phyloP scores from a whole-genome alignment of 2,113 vertebrate species.

The Laterallus jamaicensis region DNA sequence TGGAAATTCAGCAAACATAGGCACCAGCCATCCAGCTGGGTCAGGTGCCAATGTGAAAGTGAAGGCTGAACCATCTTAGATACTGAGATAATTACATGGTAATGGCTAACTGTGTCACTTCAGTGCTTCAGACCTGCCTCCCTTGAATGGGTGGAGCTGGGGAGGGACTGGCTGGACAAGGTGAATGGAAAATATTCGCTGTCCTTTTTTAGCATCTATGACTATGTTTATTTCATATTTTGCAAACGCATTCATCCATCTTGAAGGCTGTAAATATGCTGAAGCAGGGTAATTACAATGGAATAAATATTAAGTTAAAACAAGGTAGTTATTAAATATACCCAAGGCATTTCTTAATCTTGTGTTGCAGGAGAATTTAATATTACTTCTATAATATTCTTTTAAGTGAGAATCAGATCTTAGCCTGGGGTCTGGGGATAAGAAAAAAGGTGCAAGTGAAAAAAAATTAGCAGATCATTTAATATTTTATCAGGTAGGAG shows the following conservation, averaged over 20 bases:
- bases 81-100: neutral
- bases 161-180: neutral
- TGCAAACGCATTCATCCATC: neutral
- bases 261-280: neutral
- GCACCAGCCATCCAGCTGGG: neutral
- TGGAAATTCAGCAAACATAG: neutral
- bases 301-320: slow-evolving; percentile 28
- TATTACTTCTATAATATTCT: slow-evolving; percentile 19
- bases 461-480: neutral
- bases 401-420: neutral
- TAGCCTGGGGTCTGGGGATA: accelerated
- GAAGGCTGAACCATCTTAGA: neutral
- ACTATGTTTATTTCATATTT: neutral
- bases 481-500: neutral
- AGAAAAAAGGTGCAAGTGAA: neutral
- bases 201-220: neutral
- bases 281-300: neutral
- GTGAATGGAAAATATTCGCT: neutral
- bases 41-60: neutral
- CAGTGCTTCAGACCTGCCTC: neutral
- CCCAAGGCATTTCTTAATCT: neutral
- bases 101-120: neutral
- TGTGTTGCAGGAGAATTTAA: neutral
- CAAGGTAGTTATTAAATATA: neutral
- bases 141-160: neutral